A percentile compares a stretch with the other conserved stretches of the same genome.
These are phyloP conservation scores for Oryzias sinensis DNA, from an alignment of 2,797 vertebrate species.

Conservation along the genomic window DNA sequence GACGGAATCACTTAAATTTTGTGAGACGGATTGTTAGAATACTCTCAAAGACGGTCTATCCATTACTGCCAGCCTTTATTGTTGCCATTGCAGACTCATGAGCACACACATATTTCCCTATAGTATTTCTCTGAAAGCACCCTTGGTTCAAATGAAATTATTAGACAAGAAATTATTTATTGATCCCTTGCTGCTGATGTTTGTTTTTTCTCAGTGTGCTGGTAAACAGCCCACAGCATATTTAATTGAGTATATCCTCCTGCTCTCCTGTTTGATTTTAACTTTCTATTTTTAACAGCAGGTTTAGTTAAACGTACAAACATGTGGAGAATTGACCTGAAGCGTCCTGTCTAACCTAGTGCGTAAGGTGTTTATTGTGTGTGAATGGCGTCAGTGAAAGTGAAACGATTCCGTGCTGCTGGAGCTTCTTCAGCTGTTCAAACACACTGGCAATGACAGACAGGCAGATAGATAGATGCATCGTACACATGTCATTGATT, in stretches of 20 bases:
- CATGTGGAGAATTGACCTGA: constrained; percentile 65
- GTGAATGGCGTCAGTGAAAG: constrained; percentile 2
- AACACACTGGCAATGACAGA: no score
- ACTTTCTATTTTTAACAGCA: constrained; percentile 73
- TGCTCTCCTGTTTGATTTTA: constrained; percentile 38
- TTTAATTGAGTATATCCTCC: constrained; percentile 56
- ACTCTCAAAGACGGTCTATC: constrained; percentile 4
- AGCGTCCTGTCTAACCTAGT: constrained; percentile 14
- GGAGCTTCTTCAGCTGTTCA: constrained; percentile 1
- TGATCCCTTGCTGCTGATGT: constrained; percentile 59
- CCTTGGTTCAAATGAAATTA: constrained; percentile 42
- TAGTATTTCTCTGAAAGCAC: constrained; percentile 33
- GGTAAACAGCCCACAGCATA: constrained; percentile 52
- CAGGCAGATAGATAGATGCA: no score
- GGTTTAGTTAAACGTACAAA: constrained; percentile 78
- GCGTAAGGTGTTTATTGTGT: constrained; percentile 15
- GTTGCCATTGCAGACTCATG: background rate
- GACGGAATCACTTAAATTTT: constrained; percentile 1
- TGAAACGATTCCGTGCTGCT: constrained; percentile 15
- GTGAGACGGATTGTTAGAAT: background rate
- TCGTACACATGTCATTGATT: no score
- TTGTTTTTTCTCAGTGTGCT: constrained; percentile 58
- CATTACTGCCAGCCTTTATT: constrained; percentile 2
- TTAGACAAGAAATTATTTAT: constrained; percentile 72
- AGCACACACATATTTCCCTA: constrained; percentile 25